Conservation (phyloP, 53 echinoderm and acorn worm genomes). For the Henricia sp. region DNA sequence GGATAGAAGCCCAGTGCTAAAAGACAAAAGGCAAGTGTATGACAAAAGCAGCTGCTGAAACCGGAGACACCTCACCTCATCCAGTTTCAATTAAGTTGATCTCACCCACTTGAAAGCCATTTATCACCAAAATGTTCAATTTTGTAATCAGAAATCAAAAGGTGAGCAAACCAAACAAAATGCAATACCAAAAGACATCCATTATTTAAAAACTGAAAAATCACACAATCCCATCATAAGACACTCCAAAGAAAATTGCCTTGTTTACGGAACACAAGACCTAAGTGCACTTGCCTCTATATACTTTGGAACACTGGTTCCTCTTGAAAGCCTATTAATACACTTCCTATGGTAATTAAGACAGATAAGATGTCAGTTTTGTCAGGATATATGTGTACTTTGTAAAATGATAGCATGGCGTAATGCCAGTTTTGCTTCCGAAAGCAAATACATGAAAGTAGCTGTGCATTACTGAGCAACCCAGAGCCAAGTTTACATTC, state of each 20-base stretch:
- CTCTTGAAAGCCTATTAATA: conserved; percentile 39
- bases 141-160: too few relatives aligned
- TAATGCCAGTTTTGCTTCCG: conserved; percentile 30
- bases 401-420: conserved; percentile 47
- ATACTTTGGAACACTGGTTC: conserved; percentile 14
- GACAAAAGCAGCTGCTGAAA: too few relatives aligned
- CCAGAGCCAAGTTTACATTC: not conserved
- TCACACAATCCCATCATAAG: conserved; percentile 4
- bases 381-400: conserved; percentile 50
- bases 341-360: conserved; percentile 34
- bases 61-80: too few relatives aligned
- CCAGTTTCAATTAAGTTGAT: too few relatives aligned
- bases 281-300: conserved; percentile 46
- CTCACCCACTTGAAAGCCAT: too few relatives aligned
- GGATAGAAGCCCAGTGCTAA: too few relatives aligned
- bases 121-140: too few relatives aligned
- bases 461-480: conserved; percentile 13
- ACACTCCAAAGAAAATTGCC: not conserved
- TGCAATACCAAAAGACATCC: not conserved
- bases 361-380: conserved; percentile 34
- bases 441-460: conserved; percentile 35
- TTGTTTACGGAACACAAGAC: conserved; percentile 35
- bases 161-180: too few relatives aligned
- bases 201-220: not conserved
- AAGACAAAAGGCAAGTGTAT: too few relatives aligned